Base-by-base conservation (phyloP, 2,888 invertebrate species). In the Nomada ruficornis region DNA sequence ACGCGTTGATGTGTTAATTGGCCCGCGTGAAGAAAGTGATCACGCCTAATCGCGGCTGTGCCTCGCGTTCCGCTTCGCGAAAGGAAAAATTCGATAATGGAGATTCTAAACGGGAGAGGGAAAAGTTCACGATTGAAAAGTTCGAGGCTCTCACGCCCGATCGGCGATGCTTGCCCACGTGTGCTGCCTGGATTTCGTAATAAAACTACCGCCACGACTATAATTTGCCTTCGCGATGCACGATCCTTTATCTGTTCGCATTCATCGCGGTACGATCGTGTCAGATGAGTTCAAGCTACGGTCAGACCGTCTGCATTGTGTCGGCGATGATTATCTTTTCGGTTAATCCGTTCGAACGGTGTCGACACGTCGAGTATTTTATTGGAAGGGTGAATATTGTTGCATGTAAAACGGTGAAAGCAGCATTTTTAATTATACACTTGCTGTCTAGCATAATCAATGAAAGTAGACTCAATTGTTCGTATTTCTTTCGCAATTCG, bases 191-290 rank as follows among this genome's bases (percentile, higher is more conserved):
- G 71, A 80, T 88, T 87, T 87, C 87, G 84, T 77, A 87, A 87
- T 79, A 82, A 80, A 80, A 79, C 60, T 77, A 77, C 82, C 7
- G 63, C 72, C 63, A 68, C 79, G 83, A 68, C 76, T 77, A 67
- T 83, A 84, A 86, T 86, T 84, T 87, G 84, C 36, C 86, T 57
- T 55, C 74, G 77, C 87, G 86, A 86, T 86, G 85, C 85, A 77
- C 77, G 84, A 67, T 67, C 62, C 77, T 86, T 82, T 86, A 86
- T 83, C 83, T 75, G 57, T 15, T 50, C 59, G 82, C 78, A 70
- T 73, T 83, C 77, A 78, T 86, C 87, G 75, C 82, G 75, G 77
- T 77, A 64, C 82, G 62, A 80, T 76, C 76, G 76, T 64, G 76
- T 82, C 76, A 55, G 82, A 73, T 75, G 68, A 65, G 81, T 71